Percentiles rank a stretch among this genome's conserved stretches.
These are phyloP conservation scores for Clitarchus hookeri DNA, from an alignment of 2,888 invertebrate genomes.

Conservation along the genomic window DNA sequence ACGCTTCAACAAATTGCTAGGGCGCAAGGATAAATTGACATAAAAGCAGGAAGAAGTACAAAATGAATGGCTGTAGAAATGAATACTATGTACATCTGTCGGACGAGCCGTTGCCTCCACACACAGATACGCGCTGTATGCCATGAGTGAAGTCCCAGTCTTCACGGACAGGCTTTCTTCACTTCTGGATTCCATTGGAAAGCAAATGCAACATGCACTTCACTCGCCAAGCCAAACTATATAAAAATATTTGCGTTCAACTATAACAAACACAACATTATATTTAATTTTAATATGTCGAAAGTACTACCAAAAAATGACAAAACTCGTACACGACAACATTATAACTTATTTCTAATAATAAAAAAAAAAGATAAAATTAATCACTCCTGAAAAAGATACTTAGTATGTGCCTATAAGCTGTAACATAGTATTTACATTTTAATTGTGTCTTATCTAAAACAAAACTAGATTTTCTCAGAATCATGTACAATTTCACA, in stretches of 20 bases:
- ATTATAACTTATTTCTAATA: background rate
- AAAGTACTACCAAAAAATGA: too few species aligned
- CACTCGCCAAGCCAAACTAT: background rate
- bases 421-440: background rate
- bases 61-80: constrained; percentile 14
- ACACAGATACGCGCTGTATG: background rate
- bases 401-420: background rate
- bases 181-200: constrained; percentile 9
- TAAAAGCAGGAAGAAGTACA: constrained; percentile 1
- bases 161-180: background rate
- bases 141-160: background rate
- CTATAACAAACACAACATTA: too few species aligned
- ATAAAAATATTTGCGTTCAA: too few species aligned
- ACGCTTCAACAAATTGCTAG: background rate
- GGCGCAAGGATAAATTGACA: background rate
- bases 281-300: too few species aligned
- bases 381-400: background rate
- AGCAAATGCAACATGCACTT: background rate
- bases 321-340: background rate
- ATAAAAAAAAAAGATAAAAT: background rate
- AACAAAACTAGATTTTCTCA: background rate
- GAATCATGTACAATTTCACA: background rate
- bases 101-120: background rate
- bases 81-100: background rate
- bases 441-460: background rate